phyloP scores from a whole-genome alignment of 2,797 vertebrate genomes.

The Limnodromus scolopaceus region DNA sequence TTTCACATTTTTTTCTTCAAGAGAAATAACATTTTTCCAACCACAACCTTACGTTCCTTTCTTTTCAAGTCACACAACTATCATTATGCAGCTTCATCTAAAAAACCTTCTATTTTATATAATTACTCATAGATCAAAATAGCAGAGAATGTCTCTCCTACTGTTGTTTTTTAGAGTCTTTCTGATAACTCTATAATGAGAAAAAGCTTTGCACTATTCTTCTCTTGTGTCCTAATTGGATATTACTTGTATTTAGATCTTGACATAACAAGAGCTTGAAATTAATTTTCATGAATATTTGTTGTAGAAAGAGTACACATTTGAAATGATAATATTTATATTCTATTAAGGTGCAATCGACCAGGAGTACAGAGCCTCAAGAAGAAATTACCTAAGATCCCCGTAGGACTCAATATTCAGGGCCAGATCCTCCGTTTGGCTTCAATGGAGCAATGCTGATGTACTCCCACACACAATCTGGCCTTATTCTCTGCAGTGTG shows the following conservation, averaged over 20 bases:
- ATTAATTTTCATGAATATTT: slow-evolving; percentile 22
- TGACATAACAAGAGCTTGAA: background rate
- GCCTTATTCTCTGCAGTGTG: background rate
- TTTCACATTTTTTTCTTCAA: background rate
- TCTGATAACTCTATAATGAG: background rate
- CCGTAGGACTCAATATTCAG: background rate
- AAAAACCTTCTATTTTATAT: background rate
- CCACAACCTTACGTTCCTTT: background rate
- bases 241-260: background rate
- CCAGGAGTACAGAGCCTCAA: background rate
- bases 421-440: background rate
- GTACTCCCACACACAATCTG: slow-evolving; percentile 3
- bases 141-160: background rate
- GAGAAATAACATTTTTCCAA: background rate
- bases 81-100: background rate
- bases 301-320: background rate
- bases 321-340: background rate
- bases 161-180: background rate
- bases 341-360: background rate
- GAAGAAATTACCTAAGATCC: background rate
- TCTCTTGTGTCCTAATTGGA: background rate
- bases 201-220: background rate
- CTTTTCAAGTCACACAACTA: background rate
- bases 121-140: background rate
- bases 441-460: slow-evolving; percentile 22